Percentiles rank a stretch among this genome's conserved stretches.
These are phyloP conservation scores for Decapterus maruadsi DNA, from an alignment of 2,797 vertebrate species.

Conservation along the genomic window DNA sequence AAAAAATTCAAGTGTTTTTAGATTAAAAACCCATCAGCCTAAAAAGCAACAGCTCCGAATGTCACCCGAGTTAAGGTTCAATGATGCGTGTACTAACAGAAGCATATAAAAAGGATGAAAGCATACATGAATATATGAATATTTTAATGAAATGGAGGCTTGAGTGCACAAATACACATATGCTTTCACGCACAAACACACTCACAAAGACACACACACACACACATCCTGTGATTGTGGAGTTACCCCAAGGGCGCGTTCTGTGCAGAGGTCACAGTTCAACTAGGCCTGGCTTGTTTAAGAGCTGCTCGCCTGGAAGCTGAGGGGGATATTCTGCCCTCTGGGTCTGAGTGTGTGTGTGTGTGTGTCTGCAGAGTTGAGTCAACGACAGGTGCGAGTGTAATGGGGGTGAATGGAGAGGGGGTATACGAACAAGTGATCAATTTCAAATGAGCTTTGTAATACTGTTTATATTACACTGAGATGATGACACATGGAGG, in stretches of 20 bases:
- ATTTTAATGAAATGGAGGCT: slow-evolving; percentile 50
- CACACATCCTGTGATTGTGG: slow-evolving; percentile 67
- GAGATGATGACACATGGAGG: slow-evolving; percentile 55
- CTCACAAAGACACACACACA: slow-evolving; percentile 57
- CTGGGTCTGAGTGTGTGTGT: slow-evolving; percentile 51
- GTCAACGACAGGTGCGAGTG: slow-evolving; percentile 82
- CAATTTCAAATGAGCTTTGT: slow-evolving; percentile 77
- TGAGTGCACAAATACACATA: slow-evolving; percentile 32
- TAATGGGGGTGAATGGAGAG: slow-evolving; percentile 44
- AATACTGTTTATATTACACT: slow-evolving; percentile 67
- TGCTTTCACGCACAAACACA: slow-evolving; percentile 5
- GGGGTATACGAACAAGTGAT: slow-evolving; percentile 69
- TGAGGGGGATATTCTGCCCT: slow-evolving; percentile 67
- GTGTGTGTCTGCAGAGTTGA: slow-evolving; percentile 48
- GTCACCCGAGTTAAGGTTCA: slow-evolving; percentile 11
- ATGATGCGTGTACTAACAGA: slow-evolving; percentile 6
- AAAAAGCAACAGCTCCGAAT: slow-evolving; percentile 49
- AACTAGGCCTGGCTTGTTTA: slow-evolving; percentile 79
- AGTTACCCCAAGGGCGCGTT: slow-evolving; percentile 81
- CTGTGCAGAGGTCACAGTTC: slow-evolving; percentile 81
- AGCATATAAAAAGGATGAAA: slow-evolving; percentile 36
- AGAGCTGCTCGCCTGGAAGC: slow-evolving; percentile 77
- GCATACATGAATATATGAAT: slow-evolving; percentile 49
- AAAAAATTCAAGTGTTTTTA: slow-evolving; percentile 46
- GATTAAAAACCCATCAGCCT: slow-evolving; percentile 55